phyloP scores from a whole-genome alignment of 2,113 vertebrate genomes.

The Leptocoma aspasia region DNA sequence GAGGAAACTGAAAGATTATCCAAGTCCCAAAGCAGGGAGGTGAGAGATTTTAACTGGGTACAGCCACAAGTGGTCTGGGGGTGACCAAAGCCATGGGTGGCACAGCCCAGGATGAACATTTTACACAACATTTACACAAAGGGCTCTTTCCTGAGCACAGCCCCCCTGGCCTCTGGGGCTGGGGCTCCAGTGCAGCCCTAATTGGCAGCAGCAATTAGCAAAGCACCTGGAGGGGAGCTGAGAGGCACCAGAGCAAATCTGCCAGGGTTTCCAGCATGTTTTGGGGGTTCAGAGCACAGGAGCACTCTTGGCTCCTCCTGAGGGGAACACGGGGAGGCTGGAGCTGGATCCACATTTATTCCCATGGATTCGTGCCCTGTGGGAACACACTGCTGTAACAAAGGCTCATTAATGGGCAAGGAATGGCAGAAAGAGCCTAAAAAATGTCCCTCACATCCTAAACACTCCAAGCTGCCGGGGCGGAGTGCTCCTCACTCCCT shows the following conservation, averaged over 20 bases:
- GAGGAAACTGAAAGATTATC: background rate
- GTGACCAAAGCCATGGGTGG: background rate
- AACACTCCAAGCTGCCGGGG: background rate
- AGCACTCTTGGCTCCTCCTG: background rate
- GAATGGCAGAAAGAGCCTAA: background rate
- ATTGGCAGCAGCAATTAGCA: background rate
- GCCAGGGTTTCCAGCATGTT: background rate
- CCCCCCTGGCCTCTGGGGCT: background rate
- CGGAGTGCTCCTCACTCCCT: background rate
- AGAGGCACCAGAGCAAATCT: background rate
- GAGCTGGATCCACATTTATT: background rate
- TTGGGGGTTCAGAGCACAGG: background rate
- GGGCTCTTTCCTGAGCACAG: background rate
- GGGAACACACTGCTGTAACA: background rate
- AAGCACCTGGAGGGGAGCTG: background rate
- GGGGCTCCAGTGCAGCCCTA: background rate
- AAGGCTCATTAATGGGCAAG: background rate
- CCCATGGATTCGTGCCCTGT: rapidly evolving
- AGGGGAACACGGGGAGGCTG: background rate
- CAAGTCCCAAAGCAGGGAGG: background rate
- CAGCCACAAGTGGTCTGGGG: background rate
- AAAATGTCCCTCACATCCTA: background rate
- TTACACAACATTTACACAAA: background rate
- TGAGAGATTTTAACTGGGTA: background rate
- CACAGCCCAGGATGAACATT: background rate